phyloP scores from a whole-genome alignment of 2,113 vertebrate species.

The Paracanthobrama guichenoti region DNA sequence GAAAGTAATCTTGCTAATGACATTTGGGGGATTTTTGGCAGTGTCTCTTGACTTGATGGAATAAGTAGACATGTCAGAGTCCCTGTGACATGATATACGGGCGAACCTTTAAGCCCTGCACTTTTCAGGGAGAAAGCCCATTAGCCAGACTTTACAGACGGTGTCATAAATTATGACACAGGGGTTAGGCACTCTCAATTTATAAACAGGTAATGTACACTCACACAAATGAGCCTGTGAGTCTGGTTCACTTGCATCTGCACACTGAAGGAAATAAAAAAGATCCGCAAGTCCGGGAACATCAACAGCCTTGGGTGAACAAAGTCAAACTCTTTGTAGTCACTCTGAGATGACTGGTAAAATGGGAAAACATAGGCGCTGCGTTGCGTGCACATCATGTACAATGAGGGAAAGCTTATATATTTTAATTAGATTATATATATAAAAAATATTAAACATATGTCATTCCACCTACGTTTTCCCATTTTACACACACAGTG shows the following conservation, averaged over 20 bases:
- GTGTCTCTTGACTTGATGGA: constrained; percentile 50
- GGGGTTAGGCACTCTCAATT: constrained; percentile 59
- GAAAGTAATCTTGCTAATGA: constrained; percentile 62
- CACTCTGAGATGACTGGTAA: not conserved
- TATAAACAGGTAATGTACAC: constrained; percentile 65
- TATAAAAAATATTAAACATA: too few relatives aligned
- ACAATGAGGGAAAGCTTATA: too few relatives aligned
- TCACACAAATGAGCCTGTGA: constrained; percentile 61
- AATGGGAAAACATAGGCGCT: not conserved
- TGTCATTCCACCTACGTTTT: too few relatives aligned
- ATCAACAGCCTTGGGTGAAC: not conserved
- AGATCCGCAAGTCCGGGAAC: not conserved
- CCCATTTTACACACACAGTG: too few relatives aligned
- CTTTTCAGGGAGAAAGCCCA: constrained; percentile 60
- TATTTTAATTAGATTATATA: too few relatives aligned
- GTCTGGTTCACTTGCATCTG: not conserved
- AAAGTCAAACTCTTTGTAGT: constrained; percentile 6
- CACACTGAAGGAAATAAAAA: constrained; percentile 25
- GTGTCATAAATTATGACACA: constrained; percentile 61
- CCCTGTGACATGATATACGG: constrained; percentile 60
- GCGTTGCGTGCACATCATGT: too few relatives aligned
- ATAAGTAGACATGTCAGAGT: constrained; percentile 54
- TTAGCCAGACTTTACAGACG: constrained; percentile 62
- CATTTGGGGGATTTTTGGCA: constrained; percentile 52
- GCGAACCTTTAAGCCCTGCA: constrained; percentile 45